Evolutionary conservation across 2,888 invertebrate genomes (phyloP), one percentile per base, ranked within the genome.

Genomic region (Lepidochitona cinerea): DNA sequence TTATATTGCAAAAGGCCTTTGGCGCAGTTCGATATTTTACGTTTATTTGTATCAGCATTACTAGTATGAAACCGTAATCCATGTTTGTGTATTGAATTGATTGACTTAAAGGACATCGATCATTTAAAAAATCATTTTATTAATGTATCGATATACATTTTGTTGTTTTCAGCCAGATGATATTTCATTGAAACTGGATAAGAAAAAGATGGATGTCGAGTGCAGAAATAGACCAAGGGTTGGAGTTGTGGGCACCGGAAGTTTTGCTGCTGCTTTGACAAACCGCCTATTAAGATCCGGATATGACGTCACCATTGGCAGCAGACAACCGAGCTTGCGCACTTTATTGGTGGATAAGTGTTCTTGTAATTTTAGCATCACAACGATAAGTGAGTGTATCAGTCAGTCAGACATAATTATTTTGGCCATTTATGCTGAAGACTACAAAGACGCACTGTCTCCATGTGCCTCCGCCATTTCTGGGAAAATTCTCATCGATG

Each of bases 191-290:
- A 14, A 26, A 26, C 4, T 59, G 29, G 1, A 59, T 23, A 32
- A 29, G 23, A 32, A 59, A 23, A 59, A 29, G 29, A 59, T 59
- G 59, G 29, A 29, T 1, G 29, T 4, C 4, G 12, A 59, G 26
- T 29, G 29, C 26, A 12, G 59, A 59, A 23, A 18, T 4, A 4
- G 14, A 23, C 14, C 14, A 3, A 18, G 26, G 9, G 59, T 87
- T 9, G 85, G 86, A 1, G 81, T 88, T 9, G 78, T 88, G n/a
- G 87, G 87, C 0, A 85, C 87, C 3, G 87, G 87, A 23, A 83
- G 85, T 53, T 87, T 81, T 71, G 85, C 84, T 26, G 70, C 80
- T 9, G 86, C 87, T 0, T 69, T 88, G 32, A 83, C 84, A 12
- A 83, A 80, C 67, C 78, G 86, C 37, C 78, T 87, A 5, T 70